Percentiles rank a stretch among this genome's conserved stretches.
phyloP scores from a whole-genome alignment of 2,888 invertebrate genomes.

The Diogma glabrata region DNA sequence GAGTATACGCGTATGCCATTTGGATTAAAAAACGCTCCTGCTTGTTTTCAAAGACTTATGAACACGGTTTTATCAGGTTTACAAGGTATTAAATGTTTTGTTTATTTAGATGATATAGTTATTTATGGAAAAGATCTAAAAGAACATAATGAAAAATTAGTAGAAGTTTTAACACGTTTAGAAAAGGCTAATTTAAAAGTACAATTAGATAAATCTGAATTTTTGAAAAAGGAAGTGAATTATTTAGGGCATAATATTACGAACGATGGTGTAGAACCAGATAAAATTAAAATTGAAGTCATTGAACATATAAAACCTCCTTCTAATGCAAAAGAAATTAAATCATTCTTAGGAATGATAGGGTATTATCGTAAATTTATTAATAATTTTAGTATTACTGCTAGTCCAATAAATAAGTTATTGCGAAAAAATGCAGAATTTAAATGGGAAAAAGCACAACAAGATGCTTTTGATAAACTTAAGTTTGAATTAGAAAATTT shows the following conservation, averaged over 20 bases:
- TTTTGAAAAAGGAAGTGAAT: background rate
- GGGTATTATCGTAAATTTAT: background rate
- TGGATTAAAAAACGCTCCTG: too few species aligned
- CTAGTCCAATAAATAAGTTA: background rate
- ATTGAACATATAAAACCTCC: too few species aligned
- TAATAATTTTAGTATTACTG: background rate
- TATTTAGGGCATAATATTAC: too few species aligned
- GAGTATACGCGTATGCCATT: too few species aligned
- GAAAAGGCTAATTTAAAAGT: too few species aligned
- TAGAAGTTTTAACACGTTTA: too few species aligned
- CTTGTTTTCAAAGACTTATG: too few species aligned
- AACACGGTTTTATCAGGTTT: too few species aligned
- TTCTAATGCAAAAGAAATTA: background rate
- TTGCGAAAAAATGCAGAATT: background rate
- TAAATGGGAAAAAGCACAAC: background rate
- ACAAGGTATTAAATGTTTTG: too few species aligned
- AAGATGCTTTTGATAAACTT: background rate
- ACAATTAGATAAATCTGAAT: background rate
- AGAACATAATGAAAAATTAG: too few species aligned
- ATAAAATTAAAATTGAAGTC: conserved; percentile 1
- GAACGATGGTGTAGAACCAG: background rate
- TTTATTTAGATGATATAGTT: too few species aligned
- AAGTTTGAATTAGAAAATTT: background rate
- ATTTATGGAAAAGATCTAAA: too few species aligned
- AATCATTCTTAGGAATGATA: background rate